A percentile compares a stretch with the other conserved stretches of the same genome.
phyloP scores from a whole-genome alignment of 2,888 invertebrate species.

The Cerastoderma edule region DNA sequence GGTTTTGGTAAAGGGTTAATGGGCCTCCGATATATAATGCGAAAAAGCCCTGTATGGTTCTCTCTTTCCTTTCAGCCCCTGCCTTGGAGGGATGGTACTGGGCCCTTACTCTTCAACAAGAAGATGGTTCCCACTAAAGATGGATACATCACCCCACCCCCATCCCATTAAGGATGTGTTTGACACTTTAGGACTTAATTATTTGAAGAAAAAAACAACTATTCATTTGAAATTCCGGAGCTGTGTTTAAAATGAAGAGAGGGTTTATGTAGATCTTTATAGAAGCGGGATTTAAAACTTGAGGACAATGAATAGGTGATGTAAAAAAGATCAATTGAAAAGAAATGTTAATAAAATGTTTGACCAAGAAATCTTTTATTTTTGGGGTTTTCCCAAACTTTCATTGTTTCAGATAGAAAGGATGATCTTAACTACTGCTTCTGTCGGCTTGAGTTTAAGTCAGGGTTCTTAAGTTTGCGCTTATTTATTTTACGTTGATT shows the following conservation, averaged over 20 bases:
- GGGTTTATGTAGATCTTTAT: no score
- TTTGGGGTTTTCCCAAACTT: background rate
- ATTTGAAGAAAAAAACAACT: background rate
- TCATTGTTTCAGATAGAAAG: no score
- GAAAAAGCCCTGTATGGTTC: no score
- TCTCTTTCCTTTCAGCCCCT: constrained; percentile 87
- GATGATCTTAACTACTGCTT: no score
- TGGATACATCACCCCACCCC: constrained; percentile 88
- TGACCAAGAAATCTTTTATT: background rate
- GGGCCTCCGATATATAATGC: no score
- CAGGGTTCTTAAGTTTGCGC: no score
- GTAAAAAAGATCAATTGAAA: background rate
- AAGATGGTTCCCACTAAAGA: constrained; percentile 90
- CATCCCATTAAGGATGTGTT: background rate
- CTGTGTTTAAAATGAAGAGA: no score
- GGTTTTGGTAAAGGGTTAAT: no score
- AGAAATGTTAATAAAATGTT: background rate
- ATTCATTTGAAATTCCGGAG: background rate
- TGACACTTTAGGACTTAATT: background rate
- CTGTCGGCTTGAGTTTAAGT: no score
- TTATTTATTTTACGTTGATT: no score
- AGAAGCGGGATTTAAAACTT: no score
- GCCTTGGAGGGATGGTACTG: constrained; percentile 97
- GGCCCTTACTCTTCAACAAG: constrained; percentile 94
- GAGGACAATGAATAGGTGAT: no score